Evolutionary conservation across 2,888 invertebrate species (phyloP).

Genomic region (Epinotia brunnichana): DNA sequence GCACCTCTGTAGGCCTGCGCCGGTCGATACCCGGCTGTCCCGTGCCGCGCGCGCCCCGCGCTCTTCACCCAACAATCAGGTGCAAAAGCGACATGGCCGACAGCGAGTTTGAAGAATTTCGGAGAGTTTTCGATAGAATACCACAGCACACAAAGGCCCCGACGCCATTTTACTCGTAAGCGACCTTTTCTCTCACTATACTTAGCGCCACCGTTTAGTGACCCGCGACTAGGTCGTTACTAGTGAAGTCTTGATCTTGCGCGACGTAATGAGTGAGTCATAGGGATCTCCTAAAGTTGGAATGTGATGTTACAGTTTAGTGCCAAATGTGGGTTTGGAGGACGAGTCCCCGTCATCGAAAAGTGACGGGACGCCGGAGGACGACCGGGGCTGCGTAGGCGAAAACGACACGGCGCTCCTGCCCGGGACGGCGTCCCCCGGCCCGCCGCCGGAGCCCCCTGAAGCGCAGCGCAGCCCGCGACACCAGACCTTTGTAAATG

Average conservation of each 20-base stretch:
- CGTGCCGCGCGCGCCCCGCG: constrained; percentile 69
- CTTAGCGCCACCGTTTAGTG: background rate
- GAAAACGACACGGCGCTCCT: constrained; percentile 73
- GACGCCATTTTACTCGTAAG: constrained; percentile 95
- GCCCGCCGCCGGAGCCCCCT: constrained; percentile 60
- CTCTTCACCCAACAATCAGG: constrained; percentile 86
- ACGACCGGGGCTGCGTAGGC: constrained; percentile 84
- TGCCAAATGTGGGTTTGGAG: constrained; percentile 92
- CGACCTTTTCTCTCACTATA: constrained; percentile 55
- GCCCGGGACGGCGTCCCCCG: constrained; percentile 59
- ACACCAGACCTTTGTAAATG: constrained; percentile 71
- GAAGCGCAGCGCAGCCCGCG: constrained; percentile 70
- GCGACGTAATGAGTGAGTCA: constrained; percentile 25
- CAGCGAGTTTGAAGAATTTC: constrained; percentile 96
- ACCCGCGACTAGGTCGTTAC: background rate
- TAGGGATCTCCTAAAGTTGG: constrained; percentile 20
- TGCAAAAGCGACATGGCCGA: constrained; percentile 91
- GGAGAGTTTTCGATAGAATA: constrained; percentile 91
- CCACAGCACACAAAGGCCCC: constrained; percentile 91
- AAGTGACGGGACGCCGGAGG: constrained; percentile 87
- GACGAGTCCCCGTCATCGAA: constrained; percentile 92
- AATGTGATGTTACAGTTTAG: constrained; percentile 84
- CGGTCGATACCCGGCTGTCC: constrained; percentile 69
- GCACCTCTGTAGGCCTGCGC: constrained; percentile 43
- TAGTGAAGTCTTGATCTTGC: constrained; percentile 14